Evolutionary conservation across 2,888 invertebrate species (phyloP), one percentile per base, ranked within the genome.

Genomic region (Tyria jacobaeae): DNA sequence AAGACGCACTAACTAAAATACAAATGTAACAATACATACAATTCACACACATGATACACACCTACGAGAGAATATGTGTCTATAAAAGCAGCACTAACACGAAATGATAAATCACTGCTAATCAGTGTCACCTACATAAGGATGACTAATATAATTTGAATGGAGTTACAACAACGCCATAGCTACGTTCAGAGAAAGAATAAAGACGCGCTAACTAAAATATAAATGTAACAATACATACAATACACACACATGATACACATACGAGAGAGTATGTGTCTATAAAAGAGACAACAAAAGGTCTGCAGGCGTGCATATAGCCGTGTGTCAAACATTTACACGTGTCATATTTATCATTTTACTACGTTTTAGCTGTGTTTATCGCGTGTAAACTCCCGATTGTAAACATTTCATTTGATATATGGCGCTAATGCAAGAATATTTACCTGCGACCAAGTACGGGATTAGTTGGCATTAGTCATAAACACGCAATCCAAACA

Each of bases 371-470:
- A 56, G 35, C 51, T 39, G 17, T 70, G 54, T 65, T 63, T 48
- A 61, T 47, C 62, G 37, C 52, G 2, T 60, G 76, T 66, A 62
- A 73, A 66, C 56, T 51, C n/a, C 17, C 62, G 64, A 62, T 75
- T 37, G 76, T 69, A 66, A 76, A 76, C 57, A 64, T 44, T 62
- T 60, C 14, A 48, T 52, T 63, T 69, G 56, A 64, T 62, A 63
- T 57, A 54, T 56, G 27, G 25, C 48, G 10, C 44, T 44, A 39
- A 39, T 4, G 17, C 17, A 50, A 2, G 34, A 50, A 50, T 34
- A 14, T 39, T 41, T 17, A 17, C n/a, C 10, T 0, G 53, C 27
- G 39, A n/a, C 35, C 21, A 51, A 51, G 51, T 24, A 24, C 7
- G 21, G 4, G 21, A 21, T 17, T 10, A 17, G 17, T 41, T 41